Percentiles rank a stretch among this genome's conserved stretches.
phyloP scores from a whole-genome alignment of 1,140 invertebrate genomes.

The Pseudobourletiella spinata region DNA sequence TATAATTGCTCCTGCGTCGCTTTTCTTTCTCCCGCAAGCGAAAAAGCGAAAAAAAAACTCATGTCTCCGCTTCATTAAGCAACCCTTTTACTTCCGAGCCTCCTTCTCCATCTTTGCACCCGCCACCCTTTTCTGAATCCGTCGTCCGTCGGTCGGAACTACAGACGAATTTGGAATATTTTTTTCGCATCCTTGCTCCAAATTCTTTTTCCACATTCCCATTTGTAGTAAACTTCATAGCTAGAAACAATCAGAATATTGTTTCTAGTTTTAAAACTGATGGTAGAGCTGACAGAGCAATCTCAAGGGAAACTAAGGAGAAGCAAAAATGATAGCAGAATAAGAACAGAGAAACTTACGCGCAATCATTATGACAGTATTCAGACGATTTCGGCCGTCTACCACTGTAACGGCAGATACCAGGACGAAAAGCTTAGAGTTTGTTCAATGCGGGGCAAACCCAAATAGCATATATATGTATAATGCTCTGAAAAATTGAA shows the following conservation, averaged over 20 bases:
- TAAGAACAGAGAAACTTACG: too few relatives aligned
- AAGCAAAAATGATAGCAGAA: too few relatives aligned
- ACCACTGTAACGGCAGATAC: too few relatives aligned
- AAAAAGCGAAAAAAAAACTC: constrained; percentile 2
- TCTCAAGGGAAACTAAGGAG: too few relatives aligned
- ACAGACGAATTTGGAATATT: too few relatives aligned
- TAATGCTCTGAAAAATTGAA: not conserved
- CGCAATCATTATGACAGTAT: too few relatives aligned
- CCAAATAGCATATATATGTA: not conserved
- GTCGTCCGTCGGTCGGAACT: not conserved
- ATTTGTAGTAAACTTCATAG: not conserved
- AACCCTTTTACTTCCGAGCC: constrained; percentile 9
- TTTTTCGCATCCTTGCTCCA: not conserved
- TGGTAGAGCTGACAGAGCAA: too few relatives aligned
- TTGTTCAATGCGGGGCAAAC: not conserved
- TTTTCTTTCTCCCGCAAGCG: not conserved
- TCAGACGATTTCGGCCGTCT: too few relatives aligned
- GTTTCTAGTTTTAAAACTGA: not conserved
- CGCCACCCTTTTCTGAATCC: not conserved
- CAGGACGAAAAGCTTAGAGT: too few relatives aligned
- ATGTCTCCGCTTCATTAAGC: constrained; percentile 27
- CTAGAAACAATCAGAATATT: not conserved
- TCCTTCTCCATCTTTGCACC: not conserved
- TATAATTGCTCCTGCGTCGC: constrained; percentile 20
- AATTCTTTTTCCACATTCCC: not conserved